Evolutionary conservation across 2,888 invertebrate genomes (phyloP), one percentile per base, ranked within the genome.

Genomic region (Ophion costatus): DNA sequence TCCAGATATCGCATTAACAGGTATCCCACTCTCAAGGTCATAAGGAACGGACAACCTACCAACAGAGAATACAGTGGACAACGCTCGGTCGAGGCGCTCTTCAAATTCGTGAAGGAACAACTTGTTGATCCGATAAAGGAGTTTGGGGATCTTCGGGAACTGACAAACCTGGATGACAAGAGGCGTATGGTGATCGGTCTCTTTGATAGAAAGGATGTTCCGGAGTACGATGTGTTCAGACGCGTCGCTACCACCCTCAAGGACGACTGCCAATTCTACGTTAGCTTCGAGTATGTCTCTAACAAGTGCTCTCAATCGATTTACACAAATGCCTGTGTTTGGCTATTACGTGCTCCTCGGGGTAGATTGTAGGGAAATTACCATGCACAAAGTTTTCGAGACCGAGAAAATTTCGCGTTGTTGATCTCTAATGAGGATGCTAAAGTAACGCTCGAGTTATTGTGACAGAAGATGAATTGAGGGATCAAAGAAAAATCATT

Each of bases 11-110:
- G 99, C 92, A 99, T 99, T 83, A 97, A 97, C 81, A 99, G 99
- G 95, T 99, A 99, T 94, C 99, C 99, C 6, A 99, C 99, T 6
- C 94, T 99, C 81, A 99, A 99, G 94, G 94, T 99, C 24, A 97
- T 99, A 89, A 95, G 98, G 75, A 98, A 98, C 95, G 98, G 98
- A 0, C 96, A 97, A 91, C 96, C 97, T 20, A 96, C 97, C 17
- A 98, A 98, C 92, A 96, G 97, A 88, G 98, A 98, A 93, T 98
- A 98, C 91, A 95, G 99, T 92, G 99, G 96, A 0, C 96, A 97
- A 91, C 95, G 99, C 77, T 98, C 99, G 17, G 96, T 96, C 0
- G 98, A 99, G 78, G 98, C 99, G 0, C 97, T 99, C 91, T 95
- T 97, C 1, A 96, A 96, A 73, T 99, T 98, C 94, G 96, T 99